phyloP scores from a whole-genome alignment of 2,888 invertebrate species.

The Bimastos eiseni region DNA sequence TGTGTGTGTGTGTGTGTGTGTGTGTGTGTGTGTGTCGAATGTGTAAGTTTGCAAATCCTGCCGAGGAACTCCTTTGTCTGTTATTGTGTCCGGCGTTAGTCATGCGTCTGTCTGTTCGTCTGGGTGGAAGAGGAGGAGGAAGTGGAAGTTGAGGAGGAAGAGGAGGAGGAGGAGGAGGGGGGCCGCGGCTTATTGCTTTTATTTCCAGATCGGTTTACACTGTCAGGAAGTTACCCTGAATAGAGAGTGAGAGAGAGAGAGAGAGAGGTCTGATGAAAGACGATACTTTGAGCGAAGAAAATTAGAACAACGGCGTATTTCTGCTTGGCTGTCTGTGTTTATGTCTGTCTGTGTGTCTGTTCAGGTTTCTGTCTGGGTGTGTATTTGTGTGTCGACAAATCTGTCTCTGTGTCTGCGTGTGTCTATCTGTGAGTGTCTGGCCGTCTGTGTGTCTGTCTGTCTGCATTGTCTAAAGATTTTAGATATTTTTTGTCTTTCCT shows the following conservation, averaged over 20 bases:
- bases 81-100: background rate
- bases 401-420: too few species aligned
- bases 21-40: background rate
- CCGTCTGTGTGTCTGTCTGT: too few species aligned
- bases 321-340: background rate
- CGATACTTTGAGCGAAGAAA: background rate
- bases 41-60: background rate
- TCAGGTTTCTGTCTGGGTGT: too few species aligned
- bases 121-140: background rate
- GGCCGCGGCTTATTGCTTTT: background rate
- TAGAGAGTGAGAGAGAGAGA: background rate
- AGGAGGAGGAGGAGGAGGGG: too few species aligned
- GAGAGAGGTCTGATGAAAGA: background rate
- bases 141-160: too few species aligned
- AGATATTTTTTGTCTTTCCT: background rate
- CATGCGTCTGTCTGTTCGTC: background rate
- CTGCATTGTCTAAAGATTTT: background rate
- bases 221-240: background rate
- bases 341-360: background rate
- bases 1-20: background rate
- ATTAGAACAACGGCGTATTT: background rate
- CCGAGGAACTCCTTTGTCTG: background rate
- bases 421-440: too few species aligned
- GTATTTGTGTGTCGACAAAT: too few species aligned
- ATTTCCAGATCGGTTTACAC: background rate